Percentiles rank a stretch among this genome's conserved stretches.
These are phyloP conservation scores for Haliclona indistincta DNA, from an alignment of 37 sponge, comb jelly and placozoan genomes.

Conservation along the genomic window DNA sequence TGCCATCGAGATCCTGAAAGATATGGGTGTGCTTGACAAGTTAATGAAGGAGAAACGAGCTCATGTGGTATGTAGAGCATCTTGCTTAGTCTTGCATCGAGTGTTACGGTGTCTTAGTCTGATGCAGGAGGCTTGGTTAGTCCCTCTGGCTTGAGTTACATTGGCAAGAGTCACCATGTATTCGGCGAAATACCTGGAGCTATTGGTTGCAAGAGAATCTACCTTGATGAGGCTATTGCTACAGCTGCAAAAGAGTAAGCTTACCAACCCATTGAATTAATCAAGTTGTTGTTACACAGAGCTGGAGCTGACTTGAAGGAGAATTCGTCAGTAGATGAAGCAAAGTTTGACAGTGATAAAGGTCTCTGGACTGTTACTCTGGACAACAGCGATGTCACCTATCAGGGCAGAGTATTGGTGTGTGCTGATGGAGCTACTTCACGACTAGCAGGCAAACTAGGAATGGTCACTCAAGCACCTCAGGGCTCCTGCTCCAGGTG, in stretches of 20 bases:
- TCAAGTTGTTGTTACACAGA: neutral
- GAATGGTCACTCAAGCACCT: conserved; percentile 49
- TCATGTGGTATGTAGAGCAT: conserved; percentile 39
- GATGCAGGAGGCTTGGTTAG: conserved; percentile 61
- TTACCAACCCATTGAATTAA: neutral
- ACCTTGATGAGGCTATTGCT: conserved; percentile 40
- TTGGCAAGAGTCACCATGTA: conserved; percentile 38
- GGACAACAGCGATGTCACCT: conserved; percentile 29
- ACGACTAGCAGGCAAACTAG: conserved; percentile 41
- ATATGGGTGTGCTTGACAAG: conserved; percentile 49
- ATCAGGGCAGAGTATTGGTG: conserved; percentile 49
- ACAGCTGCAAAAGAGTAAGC: conserved; percentile 24
- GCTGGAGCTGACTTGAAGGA: conserved; percentile 53
- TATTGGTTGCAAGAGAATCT: conserved; percentile 53
- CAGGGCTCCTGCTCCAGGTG: conserved; percentile 48
- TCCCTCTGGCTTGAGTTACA: conserved; percentile 55
- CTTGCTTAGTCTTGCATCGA: neutral
- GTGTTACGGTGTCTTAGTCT: conserved; percentile 16
- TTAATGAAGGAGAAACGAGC: conserved; percentile 39
- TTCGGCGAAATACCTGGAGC: conserved; percentile 61
- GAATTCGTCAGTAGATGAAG: conserved; percentile 40
- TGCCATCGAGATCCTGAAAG: conserved; percentile 56
- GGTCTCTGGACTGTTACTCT: conserved; percentile 67
- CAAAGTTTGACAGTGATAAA: conserved; percentile 27
- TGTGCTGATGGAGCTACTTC: conserved; percentile 73